Evolutionary conservation across 2,113 vertebrate genomes (phyloP).

Genomic region (Spilogale gracilis): DNA sequence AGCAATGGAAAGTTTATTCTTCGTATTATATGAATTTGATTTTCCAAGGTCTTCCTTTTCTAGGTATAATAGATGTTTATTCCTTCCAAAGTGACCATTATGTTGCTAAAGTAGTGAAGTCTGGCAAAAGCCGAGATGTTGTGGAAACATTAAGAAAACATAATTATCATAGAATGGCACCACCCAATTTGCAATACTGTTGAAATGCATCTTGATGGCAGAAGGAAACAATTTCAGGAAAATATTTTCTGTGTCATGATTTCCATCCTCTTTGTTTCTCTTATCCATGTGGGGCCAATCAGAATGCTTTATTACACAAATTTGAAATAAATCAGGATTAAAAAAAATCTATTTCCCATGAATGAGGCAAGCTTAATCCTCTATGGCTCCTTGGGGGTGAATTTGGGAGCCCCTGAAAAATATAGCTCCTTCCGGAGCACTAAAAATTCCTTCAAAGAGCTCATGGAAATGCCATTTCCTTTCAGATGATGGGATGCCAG

Average conservation of each 20-base stretch:
- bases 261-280: constrained; percentile 47
- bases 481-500: neutral
- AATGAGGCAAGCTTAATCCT: constrained; percentile 61
- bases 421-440: constrained; percentile 38
- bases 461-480: neutral
- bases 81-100: constrained; percentile 51
- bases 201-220: neutral
- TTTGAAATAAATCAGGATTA: constrained; percentile 59
- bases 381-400: constrained; percentile 51
- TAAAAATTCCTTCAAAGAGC: constrained; percentile 26
- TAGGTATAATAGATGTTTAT: neutral
- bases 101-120: constrained; percentile 19
- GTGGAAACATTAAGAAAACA: constrained; percentile 53
- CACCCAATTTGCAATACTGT: constrained; percentile 48
- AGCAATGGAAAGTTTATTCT: constrained; percentile 55
- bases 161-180: constrained; percentile 28
- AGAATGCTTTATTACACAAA: constrained; percentile 58
- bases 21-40: constrained; percentile 60
- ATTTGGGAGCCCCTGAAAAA: constrained; percentile 63
- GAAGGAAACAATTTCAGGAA: constrained; percentile 58
- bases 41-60: constrained; percentile 44
- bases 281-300: neutral
- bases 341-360: constrained; percentile 9
- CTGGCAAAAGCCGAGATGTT: constrained; percentile 26
- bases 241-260: constrained; percentile 52